A percentile compares a stretch with the other conserved stretches of the same genome.
phyloP scores from a whole-genome alignment of 2,888 invertebrate species.

The Tetranychus piercei region DNA sequence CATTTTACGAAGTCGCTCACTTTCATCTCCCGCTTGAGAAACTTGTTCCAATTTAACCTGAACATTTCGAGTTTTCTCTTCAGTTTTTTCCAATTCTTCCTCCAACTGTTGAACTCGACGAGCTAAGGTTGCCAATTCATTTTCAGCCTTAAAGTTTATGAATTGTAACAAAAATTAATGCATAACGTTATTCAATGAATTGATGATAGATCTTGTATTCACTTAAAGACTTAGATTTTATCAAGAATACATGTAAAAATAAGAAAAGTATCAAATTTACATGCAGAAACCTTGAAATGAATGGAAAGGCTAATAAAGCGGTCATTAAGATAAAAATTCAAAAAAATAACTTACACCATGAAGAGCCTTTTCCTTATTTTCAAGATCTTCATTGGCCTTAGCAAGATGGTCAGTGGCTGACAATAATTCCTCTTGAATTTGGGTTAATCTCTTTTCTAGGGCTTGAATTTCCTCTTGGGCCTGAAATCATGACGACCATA shows the following conservation, averaged over 20 bases:
- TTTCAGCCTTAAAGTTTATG: constrained; percentile 50
- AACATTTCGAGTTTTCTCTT: constrained; percentile 87
- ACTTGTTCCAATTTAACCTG: constrained; percentile 96
- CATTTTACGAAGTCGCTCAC: constrained; percentile 95
- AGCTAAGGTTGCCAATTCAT: constrained; percentile 93
- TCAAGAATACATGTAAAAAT: too few relatives aligned
- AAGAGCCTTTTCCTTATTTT: constrained; percentile 53
- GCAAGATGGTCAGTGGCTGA: constrained; percentile 88
- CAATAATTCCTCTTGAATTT: constrained; percentile 95
- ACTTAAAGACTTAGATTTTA: too few relatives aligned
- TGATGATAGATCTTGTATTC: too few relatives aligned
- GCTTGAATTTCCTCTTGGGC: constrained; percentile 71
- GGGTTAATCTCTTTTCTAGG: constrained; percentile 97
- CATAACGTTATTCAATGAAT: not conserved
- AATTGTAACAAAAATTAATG: not conserved
- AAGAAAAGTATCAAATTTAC: constrained; percentile 11
- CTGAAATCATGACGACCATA: constrained; percentile 28
- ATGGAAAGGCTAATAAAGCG: too few relatives aligned
- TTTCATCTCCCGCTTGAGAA: constrained; percentile 98
- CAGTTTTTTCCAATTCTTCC: constrained; percentile 96
- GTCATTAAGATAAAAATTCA: not conserved
- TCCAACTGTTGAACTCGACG: constrained; percentile 96
- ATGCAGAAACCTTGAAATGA: not conserved
- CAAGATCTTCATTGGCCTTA: constrained; percentile 85
- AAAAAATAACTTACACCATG: constrained; percentile 6